Evolutionary conservation across 2,888 invertebrate species (phyloP), one percentile per base, ranked within the genome.

Genomic region (Drosophila mulleri): DNA sequence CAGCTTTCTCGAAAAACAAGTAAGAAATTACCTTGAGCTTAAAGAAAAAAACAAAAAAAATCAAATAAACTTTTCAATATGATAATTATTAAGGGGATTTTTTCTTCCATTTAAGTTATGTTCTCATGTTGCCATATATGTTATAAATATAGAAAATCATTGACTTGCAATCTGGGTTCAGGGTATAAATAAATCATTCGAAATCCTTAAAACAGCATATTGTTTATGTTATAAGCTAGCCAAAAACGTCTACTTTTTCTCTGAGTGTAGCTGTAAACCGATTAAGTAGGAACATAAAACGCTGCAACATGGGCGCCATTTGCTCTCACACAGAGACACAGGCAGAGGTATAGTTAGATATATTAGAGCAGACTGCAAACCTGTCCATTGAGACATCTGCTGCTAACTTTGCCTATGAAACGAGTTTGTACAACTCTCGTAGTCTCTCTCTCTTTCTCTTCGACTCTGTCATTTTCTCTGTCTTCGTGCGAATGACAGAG

Each of bases 391-490:
- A 72, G 74, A 69, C 83, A 83, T 72, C 80, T 80, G 81, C 80
- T 82, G 57, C 67, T 60, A 83, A 82, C 80, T 84, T 83, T 83
- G 77, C 72, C 82, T 85, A 69, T 72, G 72, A 85, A 86, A 87
- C 83, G 64, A 84, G 85, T 88, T 78, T 78, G 42, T 41, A 20
- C 23, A 32, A 29, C 44, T 56, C 56, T 42, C 54, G n/a, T 18
- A 39, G 18, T 48, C n/a, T 37, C 12, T 26, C n/a, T 26, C 45
- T n/a, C n/a, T 53, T 53, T 39, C 59, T 47, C 26, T 56, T 26
- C 9, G 11, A 18, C 29, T 11, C 47, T 53, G 26, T 9, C 16
- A 26, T 26, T 26, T 16, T 26, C 18, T 6, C 59, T 67, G 67
- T 60, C 67, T 66, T 23, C 65, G 63, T 75, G 74, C 71, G 76